These are phyloP conservation scores for Lophura nycthemera DNA, from an alignment of 2,113 vertebrate genomes.

Conservation along the genomic window DNA sequence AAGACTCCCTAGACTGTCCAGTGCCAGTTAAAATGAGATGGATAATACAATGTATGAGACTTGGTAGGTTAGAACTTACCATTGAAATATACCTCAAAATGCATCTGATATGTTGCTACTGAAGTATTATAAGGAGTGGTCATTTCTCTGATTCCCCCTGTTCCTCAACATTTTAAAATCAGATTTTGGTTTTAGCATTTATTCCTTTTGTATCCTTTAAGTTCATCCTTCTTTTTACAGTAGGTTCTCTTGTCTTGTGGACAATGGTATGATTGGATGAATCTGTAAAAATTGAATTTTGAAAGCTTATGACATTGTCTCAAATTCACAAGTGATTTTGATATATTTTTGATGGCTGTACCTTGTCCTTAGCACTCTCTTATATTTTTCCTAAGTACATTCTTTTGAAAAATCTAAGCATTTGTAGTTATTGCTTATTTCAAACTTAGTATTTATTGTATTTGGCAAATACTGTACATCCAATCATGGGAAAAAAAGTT, in stretches of 20 bases:
- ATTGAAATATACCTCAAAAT: neutral
- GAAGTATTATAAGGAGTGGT: neutral
- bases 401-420: neutral
- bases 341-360: neutral
- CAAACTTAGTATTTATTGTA: neutral
- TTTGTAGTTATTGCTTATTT: neutral
- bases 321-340: neutral
- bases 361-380: neutral
- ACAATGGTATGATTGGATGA: neutral
- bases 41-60: neutral
- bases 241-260: neutral
- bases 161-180: neutral
- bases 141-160: neutral
- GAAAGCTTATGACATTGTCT: neutral
- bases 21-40: neutral
- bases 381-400: neutral
- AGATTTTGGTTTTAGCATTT: neutral
- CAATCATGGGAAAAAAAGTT: neutral
- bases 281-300: neutral
- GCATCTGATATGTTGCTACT: neutral
- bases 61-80: neutral
- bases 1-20: neutral
- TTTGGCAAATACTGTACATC: neutral
- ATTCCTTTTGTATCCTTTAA: neutral
- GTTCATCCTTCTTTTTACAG: neutral